A percentile compares a stretch with the other conserved stretches of the same genome.
phyloP scores from a whole-genome alignment of 2,888 invertebrate genomes.

The Tanypteryx hageni region DNA sequence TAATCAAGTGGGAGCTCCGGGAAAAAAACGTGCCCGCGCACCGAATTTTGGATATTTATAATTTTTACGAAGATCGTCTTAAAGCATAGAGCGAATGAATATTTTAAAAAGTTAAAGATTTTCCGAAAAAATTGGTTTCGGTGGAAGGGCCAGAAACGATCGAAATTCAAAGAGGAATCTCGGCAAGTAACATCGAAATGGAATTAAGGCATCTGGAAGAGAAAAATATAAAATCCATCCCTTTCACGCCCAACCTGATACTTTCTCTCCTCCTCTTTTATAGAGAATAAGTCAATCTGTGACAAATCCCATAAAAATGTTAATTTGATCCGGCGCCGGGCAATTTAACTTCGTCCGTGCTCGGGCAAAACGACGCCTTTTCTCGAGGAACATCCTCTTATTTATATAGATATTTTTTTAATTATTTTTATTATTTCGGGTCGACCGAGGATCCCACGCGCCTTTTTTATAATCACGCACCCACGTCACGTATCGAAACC shows the following conservation, averaged over 20 bases:
- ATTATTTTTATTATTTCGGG: neutral
- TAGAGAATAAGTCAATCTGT: slow-evolving; percentile 26
- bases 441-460: neutral
- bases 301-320: slow-evolving; percentile 54
- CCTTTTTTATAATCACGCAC: neutral
- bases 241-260: neutral
- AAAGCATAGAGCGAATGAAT: neutral
- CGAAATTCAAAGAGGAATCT: neutral
- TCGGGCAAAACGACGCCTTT: slow-evolving; percentile 5
- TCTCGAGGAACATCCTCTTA: neutral
- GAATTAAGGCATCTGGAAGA: slow-evolving; percentile 29
- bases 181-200: slow-evolving; percentile 15
- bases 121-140: neutral
- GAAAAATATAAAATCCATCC: slow-evolving; percentile 3
- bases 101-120: neutral
- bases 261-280: slow-evolving; percentile 5
- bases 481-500: neutral
- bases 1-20: too few species aligned
- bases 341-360: neutral
- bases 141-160: neutral
- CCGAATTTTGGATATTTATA: neutral
- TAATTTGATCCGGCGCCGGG: neutral
- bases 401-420: neutral
- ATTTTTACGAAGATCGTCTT: neutral
- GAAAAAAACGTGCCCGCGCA: neutral